Base-by-base conservation (phyloP, 2,113 vertebrate genomes). In the Trogon melanurus region DNA sequence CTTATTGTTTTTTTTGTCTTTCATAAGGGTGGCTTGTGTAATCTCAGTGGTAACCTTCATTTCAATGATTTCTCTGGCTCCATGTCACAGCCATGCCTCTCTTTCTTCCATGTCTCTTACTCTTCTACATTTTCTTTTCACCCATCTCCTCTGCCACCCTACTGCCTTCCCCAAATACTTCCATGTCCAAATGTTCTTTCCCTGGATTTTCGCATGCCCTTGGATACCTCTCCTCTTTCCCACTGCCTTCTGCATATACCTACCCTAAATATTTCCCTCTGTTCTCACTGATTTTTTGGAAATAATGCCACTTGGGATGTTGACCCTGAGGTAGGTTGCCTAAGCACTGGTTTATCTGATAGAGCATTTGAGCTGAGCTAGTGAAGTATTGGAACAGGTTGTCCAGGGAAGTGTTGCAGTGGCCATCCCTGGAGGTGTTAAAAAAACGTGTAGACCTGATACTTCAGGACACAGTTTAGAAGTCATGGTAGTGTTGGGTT, bases 161-260 rank as follows among this genome's bases (percentile, higher is more conserved):
- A 13, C 23, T 73, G 41, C 21, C 25, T 12, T 79, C 30, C 25
- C 26, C 54, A 69, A 36, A 44, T 47, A 5, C 11, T 8, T 85
- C 27, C 9, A 47, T 23, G 4, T 32, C 47, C 32, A 15, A 41
- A 41, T 0, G 1, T 16, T 65, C 62, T 82, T 85, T 57, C 32
- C 53, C 27, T 16, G 38, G 44, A 41, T 1, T 8, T 36, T 62
- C 54, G 20, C 0, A 0, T 30, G 61, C 16, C 38, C 41, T 22
- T 0, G 4, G 38, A 50, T 1, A 2, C 11, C 11, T 74, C 11
- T 61, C 45, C 10, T 61, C 45, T 56, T 62, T 81, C 51, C 29
- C 41, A 66, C 7, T 30, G 61, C 29, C 56, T 86, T 54, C 58
- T 76, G 25, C 16, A 27, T 36, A 48, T 10, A 3, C 22, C 36